Evolutionary conservation across 2,888 invertebrate species (phyloP).

Genomic region (Perizoma flavofasciatum): DNA sequence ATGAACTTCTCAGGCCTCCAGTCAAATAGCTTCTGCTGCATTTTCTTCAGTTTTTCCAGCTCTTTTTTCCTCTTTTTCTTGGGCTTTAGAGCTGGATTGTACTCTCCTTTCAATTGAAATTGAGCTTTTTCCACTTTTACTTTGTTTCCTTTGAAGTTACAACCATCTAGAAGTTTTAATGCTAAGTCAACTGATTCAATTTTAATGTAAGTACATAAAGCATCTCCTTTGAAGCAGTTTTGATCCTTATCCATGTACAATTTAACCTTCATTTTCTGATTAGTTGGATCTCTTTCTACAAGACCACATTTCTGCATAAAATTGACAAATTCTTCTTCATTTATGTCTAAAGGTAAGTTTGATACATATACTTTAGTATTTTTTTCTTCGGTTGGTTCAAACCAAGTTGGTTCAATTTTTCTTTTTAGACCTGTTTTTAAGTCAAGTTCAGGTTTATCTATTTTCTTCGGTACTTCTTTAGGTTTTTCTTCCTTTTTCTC

Average conservation of each 20-base stretch:
- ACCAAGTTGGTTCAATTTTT: constrained; percentile 91
- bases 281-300: constrained; percentile 93
- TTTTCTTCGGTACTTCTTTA: constrained; percentile 56
- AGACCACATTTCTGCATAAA: constrained; percentile 98
- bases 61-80: constrained; percentile 95
- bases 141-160: constrained; percentile 89
- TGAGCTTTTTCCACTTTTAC: constrained; percentile 95
- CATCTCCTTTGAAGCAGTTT: constrained; percentile 96
- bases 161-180: constrained; percentile 95
- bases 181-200: constrained; percentile 98
- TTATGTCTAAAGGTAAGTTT: constrained; percentile 94
- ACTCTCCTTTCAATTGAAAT: constrained; percentile 97
- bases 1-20: constrained; percentile 97
- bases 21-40: constrained; percentile 97
- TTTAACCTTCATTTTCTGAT: constrained; percentile 94
- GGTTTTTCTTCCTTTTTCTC: constrained; percentile 59
- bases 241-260: constrained; percentile 93
- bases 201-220: constrained; percentile 97
- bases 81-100: constrained; percentile 96
- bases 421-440: constrained; percentile 69
- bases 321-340: constrained; percentile 94
- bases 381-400: constrained; percentile 91
- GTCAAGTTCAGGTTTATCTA: constrained; percentile 57
- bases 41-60: constrained; percentile 94
- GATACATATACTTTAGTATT: constrained; percentile 99